Evolutionary conservation across 2,888 invertebrate genomes (phyloP).

Genomic region (Cantharis flavilabris): DNA sequence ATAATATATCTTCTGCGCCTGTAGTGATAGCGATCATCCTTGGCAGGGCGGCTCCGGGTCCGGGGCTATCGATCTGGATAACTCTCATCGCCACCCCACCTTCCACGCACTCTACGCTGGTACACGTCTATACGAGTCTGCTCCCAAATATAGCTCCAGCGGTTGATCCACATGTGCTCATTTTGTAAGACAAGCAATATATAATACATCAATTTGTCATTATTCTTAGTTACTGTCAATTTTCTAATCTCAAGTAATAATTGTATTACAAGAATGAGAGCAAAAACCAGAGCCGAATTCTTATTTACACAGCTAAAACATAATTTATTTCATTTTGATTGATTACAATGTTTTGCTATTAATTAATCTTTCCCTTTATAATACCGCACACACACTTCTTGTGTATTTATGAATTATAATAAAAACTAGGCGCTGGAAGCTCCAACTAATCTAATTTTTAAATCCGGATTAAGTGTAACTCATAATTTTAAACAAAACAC

Average conservation of each 20-base stretch:
- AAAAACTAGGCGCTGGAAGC: not conserved
- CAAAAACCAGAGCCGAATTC: not conserved
- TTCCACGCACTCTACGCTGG: conserved; percentile 23
- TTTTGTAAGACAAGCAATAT: conserved; percentile 18
- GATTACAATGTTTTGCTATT: not conserved
- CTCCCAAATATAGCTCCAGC: conserved; percentile 9
- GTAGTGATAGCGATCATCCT: conserved; percentile 41
- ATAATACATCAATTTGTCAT: conserved; percentile 19
- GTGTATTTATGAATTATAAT: not conserved
- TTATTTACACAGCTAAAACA: not conserved
- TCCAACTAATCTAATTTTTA: not conserved
- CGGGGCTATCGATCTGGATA: conserved; percentile 34
- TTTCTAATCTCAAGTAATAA: conserved; percentile 5
- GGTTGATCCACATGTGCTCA: conserved; percentile 25
- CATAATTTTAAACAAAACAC: not conserved
- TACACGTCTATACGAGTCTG: conserved; percentile 7
- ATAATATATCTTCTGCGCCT: conserved; percentile 41
- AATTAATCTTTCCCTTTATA: not conserved
- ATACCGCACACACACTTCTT: not conserved
- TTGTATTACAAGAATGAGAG: not conserved
- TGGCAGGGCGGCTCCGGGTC: conserved; percentile 38
- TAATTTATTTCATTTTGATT: not conserved
- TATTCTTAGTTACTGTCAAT: conserved; percentile 8
- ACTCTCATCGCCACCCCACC: conserved; percentile 34
- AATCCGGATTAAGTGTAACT: not conserved